Evolutionary conservation across 1,140 invertebrate species (phyloP), one percentile per base, ranked within the genome.

Genomic region (Cyclina sinensis): DNA sequence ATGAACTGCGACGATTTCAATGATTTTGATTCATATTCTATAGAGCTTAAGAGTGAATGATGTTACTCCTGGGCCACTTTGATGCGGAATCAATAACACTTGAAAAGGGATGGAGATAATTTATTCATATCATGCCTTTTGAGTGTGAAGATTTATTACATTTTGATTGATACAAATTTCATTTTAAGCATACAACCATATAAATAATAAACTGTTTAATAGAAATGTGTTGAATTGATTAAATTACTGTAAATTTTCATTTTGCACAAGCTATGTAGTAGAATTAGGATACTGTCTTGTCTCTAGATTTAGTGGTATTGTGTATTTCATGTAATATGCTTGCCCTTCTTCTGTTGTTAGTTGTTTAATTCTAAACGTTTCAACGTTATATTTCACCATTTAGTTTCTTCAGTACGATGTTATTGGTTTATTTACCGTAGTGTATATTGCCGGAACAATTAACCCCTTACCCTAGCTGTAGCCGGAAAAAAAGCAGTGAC

Each of bases 41-140:
- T 70, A 37, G 65, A 70, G 32, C 35, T 39, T 14, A 11, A 18
- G 14, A 70, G 16, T 70, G 21, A 35, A 39, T 70, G 24, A 11
- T 70, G 65, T 39, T 37, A 35, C 30, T 70, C 24, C 21, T 37
- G 35, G 32, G 24, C 16, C 32, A n/a, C 16, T n/a, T 21, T 9
- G 32, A 37, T 37, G 21, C 1, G n/a, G 65, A 70, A 70, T 70
- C 65, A 37, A 70, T 70, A 70, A 35, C 65, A 70, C 16, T 18
- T 70, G 65, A 70, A 70, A 70, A 70, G 65, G 65, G 14, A 70
- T 37, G 32, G 1, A 16, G 24, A 16, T 70, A 37, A 70, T 35
- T 35, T 70, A 70, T 70, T 70, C 65, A 37, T 37, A 70, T 70
- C 32, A 70, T 70, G 21, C 27, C 32, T 70, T n/a, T 37, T n/a